Conservation (phyloP, 2,113 vertebrate species). For the Dendrocopos noguchii region DNA sequence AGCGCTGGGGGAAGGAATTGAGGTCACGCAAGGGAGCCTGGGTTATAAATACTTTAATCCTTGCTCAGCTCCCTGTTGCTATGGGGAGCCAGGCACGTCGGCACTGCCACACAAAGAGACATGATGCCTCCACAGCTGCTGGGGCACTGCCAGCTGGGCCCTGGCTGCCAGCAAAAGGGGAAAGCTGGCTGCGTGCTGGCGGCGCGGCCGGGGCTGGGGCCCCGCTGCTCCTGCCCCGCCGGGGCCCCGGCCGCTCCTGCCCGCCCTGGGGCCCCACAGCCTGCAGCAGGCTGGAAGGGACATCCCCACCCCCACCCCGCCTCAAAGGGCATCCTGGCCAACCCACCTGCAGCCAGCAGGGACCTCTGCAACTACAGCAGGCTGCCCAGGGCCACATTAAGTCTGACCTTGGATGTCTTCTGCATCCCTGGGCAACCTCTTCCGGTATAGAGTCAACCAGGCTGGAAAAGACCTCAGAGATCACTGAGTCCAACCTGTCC, state of each 20-base stretch:
- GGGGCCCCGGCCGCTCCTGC: background rate
- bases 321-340: too few species aligned
- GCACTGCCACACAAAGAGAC: constrained; percentile 59
- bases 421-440: too few species aligned
- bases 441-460: too few species aligned
- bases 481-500: too few species aligned
- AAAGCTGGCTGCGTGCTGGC: constrained; percentile 8
- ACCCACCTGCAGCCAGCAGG: too few species aligned
- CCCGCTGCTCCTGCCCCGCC: background rate
- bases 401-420: too few species aligned
- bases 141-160: constrained; percentile 55
- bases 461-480: too few species aligned
- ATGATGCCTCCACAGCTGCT: constrained; percentile 49
- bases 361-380: too few species aligned
- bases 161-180: background rate
- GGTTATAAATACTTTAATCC: constrained; percentile 77
- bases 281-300: too few species aligned
- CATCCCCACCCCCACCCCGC: too few species aligned
- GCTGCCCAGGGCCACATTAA: too few species aligned
- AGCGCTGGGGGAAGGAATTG: constrained; percentile 61
- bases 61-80: constrained; percentile 71
- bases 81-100: constrained; percentile 72
- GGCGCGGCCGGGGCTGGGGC: background rate
- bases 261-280: background rate
- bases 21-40: constrained; percentile 69